Conservation (phyloP, 1,140 invertebrate genomes). For the Bombus terrestris region DNA sequence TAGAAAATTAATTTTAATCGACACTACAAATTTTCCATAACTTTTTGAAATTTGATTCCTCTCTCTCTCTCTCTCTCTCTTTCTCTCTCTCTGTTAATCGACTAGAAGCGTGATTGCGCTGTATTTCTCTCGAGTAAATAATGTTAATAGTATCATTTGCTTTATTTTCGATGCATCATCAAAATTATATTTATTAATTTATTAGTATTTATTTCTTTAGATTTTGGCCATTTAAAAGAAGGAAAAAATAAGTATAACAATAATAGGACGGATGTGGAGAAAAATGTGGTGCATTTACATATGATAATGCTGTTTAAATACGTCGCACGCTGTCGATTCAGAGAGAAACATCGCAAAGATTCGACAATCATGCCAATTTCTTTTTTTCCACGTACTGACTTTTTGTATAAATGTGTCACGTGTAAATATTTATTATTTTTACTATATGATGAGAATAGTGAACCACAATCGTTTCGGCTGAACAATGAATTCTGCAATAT, state of each 20-base stretch:
- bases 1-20: constrained; percentile 39
- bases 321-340: constrained; percentile 25
- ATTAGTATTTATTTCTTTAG: constrained; percentile 9
- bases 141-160: neutral
- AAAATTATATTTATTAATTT: neutral
- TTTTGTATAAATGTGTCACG: constrained; percentile 73
- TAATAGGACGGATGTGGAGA: neutral
- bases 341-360: constrained; percentile 62
- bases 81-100: constrained; percentile 29
- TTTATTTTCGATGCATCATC: neutral
- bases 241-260: too few relatives aligned
- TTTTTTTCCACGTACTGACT: constrained; percentile 75
- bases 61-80: neutral
- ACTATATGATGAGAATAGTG: constrained; percentile 67
- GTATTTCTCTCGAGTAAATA: neutral
- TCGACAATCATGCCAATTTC: constrained; percentile 77
- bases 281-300: neutral
- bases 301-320: neutral
- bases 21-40: constrained; percentile 25
- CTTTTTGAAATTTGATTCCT: constrained; percentile 26
- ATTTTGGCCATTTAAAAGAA: neutral
- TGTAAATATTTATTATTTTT: constrained; percentile 82
- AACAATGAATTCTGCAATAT: constrained; percentile 22
- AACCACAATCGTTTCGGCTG: constrained; percentile 57
- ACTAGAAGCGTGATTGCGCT: constrained; percentile 18